A percentile compares a stretch with the other conserved stretches of the same genome.
phyloP scores from a whole-genome alignment of 2,113 vertebrate species.

The Leuciscus idus region DNA sequence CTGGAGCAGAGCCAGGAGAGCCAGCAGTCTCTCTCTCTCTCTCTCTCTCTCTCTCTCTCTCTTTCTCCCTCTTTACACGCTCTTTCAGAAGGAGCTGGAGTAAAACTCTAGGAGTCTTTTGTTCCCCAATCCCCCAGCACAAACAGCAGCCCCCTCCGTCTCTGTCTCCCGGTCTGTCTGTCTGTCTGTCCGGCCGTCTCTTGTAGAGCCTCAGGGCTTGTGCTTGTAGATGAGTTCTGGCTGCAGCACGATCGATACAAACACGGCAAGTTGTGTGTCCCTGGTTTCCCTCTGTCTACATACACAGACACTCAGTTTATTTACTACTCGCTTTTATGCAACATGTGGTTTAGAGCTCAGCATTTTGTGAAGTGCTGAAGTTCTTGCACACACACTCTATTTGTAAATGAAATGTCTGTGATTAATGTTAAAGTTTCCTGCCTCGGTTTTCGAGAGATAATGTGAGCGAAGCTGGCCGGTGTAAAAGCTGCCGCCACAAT shows the following conservation, averaged over 20 bases:
- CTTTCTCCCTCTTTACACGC: constrained; percentile 22
- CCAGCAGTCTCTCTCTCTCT: constrained; percentile 52
- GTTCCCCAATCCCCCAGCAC: constrained; percentile 50
- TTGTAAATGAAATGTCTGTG: constrained; percentile 19
- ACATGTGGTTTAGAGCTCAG: constrained; percentile 55
- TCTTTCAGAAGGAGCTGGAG: constrained; percentile 54
- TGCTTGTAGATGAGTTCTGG: constrained; percentile 56
- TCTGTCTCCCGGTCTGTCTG: constrained; percentile 28
- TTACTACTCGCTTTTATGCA: constrained; percentile 52
- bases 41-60: constrained; percentile 40
- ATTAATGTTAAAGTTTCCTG: not conserved
- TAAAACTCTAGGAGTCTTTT: constrained; percentile 58
- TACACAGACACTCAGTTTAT: constrained; percentile 43
- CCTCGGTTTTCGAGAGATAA: not conserved
- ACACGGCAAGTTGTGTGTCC: constrained; percentile 52
- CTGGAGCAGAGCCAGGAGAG: constrained; percentile 60
- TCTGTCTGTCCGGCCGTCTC: constrained; percentile 31
- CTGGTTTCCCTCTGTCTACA: constrained; percentile 46
- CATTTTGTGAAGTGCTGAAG: constrained; percentile 40
- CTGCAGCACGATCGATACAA: constrained; percentile 58
- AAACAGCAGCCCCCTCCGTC: constrained; percentile 31
- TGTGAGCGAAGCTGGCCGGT: not conserved
- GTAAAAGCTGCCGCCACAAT: not conserved
- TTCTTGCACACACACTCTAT: constrained; percentile 26
- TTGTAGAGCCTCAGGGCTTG: constrained; percentile 45